These are phyloP conservation scores for Macrobrachium nipponense DNA, from an alignment of 1,140 invertebrate species.

Conservation along the genomic window DNA sequence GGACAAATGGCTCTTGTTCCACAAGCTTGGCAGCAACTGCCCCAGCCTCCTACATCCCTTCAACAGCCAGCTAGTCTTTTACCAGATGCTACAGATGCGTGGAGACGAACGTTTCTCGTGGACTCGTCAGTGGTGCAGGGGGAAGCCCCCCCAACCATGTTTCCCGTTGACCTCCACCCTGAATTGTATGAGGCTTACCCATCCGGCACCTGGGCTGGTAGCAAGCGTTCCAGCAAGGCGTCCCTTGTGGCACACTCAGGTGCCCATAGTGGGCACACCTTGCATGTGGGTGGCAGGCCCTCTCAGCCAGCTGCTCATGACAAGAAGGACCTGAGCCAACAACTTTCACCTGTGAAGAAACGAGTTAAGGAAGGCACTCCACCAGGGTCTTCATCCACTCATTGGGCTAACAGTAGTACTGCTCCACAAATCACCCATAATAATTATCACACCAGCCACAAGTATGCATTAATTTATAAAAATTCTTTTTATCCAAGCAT, in stretches of 20 bases:
- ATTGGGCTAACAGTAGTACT: slow-evolving; percentile 38
- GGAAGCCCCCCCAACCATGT: slow-evolving; percentile 51
- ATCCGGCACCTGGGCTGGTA: slow-evolving; percentile 49
- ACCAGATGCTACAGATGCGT: slow-evolving; percentile 78
- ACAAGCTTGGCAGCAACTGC: slow-evolving; percentile 86
- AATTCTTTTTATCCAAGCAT: background rate
- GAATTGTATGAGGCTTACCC: slow-evolving; percentile 59
- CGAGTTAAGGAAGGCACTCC: slow-evolving; percentile 93
- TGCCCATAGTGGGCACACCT: slow-evolving; percentile 48
- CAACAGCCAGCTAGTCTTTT: slow-evolving; percentile 69
- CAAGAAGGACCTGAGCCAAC: slow-evolving; percentile 90
- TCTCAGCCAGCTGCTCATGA: slow-evolving; percentile 66
- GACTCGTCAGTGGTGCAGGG: slow-evolving; percentile 81
- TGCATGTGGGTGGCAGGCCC: slow-evolving; percentile 45
- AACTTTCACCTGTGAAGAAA: slow-evolving; percentile 94
- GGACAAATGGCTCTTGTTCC: slow-evolving; percentile 82
- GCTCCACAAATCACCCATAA: slow-evolving; percentile 42
- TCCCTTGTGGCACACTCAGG: slow-evolving; percentile 52
- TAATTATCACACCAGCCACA: slow-evolving; percentile 54
- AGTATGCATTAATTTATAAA: slow-evolving; percentile 21
- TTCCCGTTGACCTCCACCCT: slow-evolving; percentile 61
- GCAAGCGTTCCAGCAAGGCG: slow-evolving; percentile 62
- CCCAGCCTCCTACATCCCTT: slow-evolving; percentile 78
- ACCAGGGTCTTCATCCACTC: slow-evolving; percentile 51
- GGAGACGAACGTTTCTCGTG: slow-evolving; percentile 83